Conservation (phyloP, 1,140 invertebrate species). For the Myzus persicae region DNA sequence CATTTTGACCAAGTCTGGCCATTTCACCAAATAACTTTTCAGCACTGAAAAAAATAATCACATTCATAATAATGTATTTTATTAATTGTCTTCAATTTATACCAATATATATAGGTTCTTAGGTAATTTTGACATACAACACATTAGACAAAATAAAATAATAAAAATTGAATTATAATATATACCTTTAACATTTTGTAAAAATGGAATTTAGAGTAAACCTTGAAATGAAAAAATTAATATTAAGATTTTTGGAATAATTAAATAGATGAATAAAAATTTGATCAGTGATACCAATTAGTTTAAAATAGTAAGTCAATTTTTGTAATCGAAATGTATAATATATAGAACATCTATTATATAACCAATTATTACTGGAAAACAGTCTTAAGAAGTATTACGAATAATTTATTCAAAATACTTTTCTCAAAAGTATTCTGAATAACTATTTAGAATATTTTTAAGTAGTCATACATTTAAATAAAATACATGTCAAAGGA, state of each 20-base stretch:
- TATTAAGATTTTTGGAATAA: not conserved
- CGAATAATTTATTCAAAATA: no score
- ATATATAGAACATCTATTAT: no score
- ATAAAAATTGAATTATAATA: constrained; percentile 4
- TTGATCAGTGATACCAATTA: not conserved
- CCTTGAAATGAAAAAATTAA: constrained; percentile 43
- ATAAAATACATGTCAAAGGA: not conserved
- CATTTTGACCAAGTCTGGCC: constrained; percentile 53
- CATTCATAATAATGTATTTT: not conserved
- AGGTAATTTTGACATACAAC: not conserved
- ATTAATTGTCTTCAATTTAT: not conserved
- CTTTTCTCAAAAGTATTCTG: no score
- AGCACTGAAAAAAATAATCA: constrained; percentile 35
- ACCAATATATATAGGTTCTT: not conserved
- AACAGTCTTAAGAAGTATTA: no score
- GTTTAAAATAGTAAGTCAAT: not conserved
- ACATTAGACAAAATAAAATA: not conserved
- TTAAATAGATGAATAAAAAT: not conserved
- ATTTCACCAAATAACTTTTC: constrained; percentile 53
- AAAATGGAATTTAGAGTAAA: constrained; percentile 39
- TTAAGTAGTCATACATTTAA: not conserved
- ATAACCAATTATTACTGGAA: not conserved
- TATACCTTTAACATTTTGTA: constrained; percentile 36
- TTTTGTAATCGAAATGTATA: not conserved
- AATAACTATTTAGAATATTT: no score